These are phyloP conservation scores for Crocodylus rhombifer DNA, from an alignment of 2,797 vertebrate species.

Conservation along the genomic window DNA sequence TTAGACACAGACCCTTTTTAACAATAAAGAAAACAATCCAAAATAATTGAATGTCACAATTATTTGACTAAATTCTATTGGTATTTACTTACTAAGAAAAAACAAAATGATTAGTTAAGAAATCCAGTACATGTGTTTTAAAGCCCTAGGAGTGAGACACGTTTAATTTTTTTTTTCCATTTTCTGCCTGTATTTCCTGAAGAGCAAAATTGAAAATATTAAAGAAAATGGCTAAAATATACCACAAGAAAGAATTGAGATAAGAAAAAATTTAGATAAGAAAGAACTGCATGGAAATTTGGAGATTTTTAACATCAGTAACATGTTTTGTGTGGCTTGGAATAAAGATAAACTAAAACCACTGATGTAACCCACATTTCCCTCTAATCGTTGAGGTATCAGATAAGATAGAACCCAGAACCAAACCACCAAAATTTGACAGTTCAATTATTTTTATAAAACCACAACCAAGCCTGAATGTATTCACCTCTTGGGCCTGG, in stretches of 20 bases:
- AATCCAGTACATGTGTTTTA: constrained; percentile 18
- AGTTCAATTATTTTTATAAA: background rate
- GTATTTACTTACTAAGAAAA: background rate
- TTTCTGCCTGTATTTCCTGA: constrained; percentile 27
- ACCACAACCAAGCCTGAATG: background rate
- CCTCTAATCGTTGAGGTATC: background rate
- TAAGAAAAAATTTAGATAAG: background rate
- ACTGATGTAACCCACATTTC: background rate
- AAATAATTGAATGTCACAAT: background rate
- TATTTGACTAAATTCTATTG: background rate
- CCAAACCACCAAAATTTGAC: background rate
- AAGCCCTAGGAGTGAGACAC: background rate
- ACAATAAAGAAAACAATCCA: accelerated
- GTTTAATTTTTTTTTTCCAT: background rate
- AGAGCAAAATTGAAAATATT: constrained; percentile 17
- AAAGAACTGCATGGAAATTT: background rate
- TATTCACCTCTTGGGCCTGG: background rate
- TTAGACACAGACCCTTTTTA: background rate
- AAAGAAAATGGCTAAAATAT: constrained; percentile 26
- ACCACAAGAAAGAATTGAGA: constrained; percentile 28
- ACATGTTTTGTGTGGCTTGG: background rate
- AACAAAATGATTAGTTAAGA: constrained; percentile 21
- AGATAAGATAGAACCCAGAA: background rate
- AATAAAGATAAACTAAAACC: constrained; percentile 29
- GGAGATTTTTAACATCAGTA: constrained; percentile 27